These are phyloP conservation scores for Drosophila willistoni DNA, from an alignment of 1,140 invertebrate genomes.

Conservation along the genomic window DNA sequence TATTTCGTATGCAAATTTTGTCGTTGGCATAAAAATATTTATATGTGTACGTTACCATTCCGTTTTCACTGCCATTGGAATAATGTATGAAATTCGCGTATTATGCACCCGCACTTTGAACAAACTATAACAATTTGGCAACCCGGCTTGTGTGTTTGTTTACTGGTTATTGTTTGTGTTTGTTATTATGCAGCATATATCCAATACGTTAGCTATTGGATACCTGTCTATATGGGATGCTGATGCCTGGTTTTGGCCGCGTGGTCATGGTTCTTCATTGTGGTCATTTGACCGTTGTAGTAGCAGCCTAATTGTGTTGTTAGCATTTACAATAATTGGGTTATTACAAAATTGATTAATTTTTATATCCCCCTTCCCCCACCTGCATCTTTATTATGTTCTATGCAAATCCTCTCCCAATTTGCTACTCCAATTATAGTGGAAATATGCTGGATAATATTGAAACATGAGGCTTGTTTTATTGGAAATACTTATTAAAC, in stretches of 20 bases:
- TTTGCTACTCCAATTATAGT: conserved; percentile 54
- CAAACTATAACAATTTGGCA: conserved; percentile 58
- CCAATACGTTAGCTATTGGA: conserved; percentile 3
- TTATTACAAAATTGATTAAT: conserved; percentile 67
- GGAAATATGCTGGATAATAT: conserved; percentile 47
- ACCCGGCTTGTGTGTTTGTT: conserved; percentile 32
- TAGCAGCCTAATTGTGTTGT: conserved; percentile 47
- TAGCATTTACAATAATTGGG: conserved; percentile 63
- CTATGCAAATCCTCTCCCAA: conserved; percentile 33
- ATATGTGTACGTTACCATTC: neutral
- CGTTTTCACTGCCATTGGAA: conserved; percentile 3
- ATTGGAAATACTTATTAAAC: too few species aligned
- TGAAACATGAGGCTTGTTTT: neutral
- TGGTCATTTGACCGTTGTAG: conserved; percentile 30
- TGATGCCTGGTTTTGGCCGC: conserved; percentile 25
- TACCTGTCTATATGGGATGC: neutral
- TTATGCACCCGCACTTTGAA: conserved; percentile 28
- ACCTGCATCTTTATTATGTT: conserved; percentile 51
- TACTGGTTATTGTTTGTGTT: conserved; percentile 50
- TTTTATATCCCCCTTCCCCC: conserved; percentile 48
- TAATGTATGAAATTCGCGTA: neutral
- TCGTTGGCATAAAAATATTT: conserved; percentile 5
- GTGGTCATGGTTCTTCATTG: conserved; percentile 31
- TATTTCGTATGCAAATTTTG: conserved; percentile 2
- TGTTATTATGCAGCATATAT: conserved; percentile 69